Conservation (phyloP, 2,797 vertebrate genomes). For the Anabas testudineus region DNA sequence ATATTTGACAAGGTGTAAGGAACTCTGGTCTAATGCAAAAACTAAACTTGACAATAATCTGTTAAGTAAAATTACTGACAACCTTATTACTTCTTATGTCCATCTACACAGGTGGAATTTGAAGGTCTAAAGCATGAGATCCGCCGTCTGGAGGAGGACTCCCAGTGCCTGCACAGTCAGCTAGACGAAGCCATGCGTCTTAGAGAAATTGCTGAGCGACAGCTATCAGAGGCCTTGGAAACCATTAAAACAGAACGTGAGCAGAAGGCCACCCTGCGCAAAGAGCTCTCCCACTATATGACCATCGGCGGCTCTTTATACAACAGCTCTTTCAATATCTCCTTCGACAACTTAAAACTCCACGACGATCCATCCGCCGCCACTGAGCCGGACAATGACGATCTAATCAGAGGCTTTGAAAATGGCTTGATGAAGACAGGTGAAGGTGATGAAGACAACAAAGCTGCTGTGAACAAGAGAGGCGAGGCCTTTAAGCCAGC, state of each 20-base stretch:
- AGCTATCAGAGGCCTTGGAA: slow-evolving; percentile 94
- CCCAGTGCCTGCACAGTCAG: slow-evolving; percentile 94
- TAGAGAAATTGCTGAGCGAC: slow-evolving; percentile 95
- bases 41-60: neutral
- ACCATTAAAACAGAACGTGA: slow-evolving; percentile 96
- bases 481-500: slow-evolving; percentile 88
- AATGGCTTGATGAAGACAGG: slow-evolving; percentile 87
- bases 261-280: slow-evolving; percentile 95
- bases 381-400: slow-evolving; percentile 89
- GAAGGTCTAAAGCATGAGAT: slow-evolving; percentile 98
- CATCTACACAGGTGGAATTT: slow-evolving; percentile 91
- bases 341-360: slow-evolving; percentile 85
- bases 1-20: too few species aligned
- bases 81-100: slow-evolving; percentile 12
- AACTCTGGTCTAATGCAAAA: neutral
- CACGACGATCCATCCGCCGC: slow-evolving; percentile 81
- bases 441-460: slow-evolving; percentile 83
- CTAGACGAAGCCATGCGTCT: slow-evolving; percentile 93
- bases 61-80: neutral
- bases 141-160: slow-evolving; percentile 94
- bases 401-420: slow-evolving; percentile 92
- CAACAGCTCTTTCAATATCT: slow-evolving; percentile 90
- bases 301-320: slow-evolving; percentile 93
- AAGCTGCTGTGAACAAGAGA: slow-evolving; percentile 85
- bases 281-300: slow-evolving; percentile 97